Base-by-base conservation (phyloP, 2,797 vertebrate genomes). In the Anableps anableps region DNA sequence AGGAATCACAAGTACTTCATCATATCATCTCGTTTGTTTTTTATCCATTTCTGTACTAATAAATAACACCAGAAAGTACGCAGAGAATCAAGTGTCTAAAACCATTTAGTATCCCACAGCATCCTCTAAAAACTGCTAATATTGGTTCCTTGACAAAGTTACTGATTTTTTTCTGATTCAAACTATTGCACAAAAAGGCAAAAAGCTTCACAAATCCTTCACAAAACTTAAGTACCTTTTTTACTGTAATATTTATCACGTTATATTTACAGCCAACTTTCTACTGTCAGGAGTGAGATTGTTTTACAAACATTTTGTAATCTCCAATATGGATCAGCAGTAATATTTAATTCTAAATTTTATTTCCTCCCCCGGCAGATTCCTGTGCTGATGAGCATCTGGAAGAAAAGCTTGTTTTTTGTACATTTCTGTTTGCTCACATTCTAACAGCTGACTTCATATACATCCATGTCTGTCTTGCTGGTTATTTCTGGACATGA, bases 361-460 rank as follows among this genome's bases (percentile, higher is more conserved):
- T 1, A n/a, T 72, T 75, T 78, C 10, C 62, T 60, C 23, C 6
- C 9, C 29, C 71, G 80, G 72, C 78, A 85, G 79, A 51, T 83
- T 83, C 26, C 23, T 62, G 36, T 36, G 68, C 73, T 83, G 43
- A 80, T 47, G 53, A 26, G 53, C 23, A 19, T 16, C 48, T 47
- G 23, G 21, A 21, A 19, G 5, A 62, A 62, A 34, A 14, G 2
- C 16, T 31, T 64, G 8, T 62, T n/a, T 16, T 60, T 19, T 70
- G 26, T 19, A 31, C 29, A 38, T 53, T 43, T 79, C 21, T 75
- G 38, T 8, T 1, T 17, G 3, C 48, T 77, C 9, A 34, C 31
- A 2, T 41, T 80, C 72, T 93, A 95, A 88, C 91, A 95, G 86
- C 90, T 93, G 84, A 95, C 88, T 51, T 95, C 94, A 51, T 95